Percentiles rank a stretch among this genome's conserved stretches.
Conservation (phyloP, 1,140 invertebrate species). For the Zophobas morio region DNA sequence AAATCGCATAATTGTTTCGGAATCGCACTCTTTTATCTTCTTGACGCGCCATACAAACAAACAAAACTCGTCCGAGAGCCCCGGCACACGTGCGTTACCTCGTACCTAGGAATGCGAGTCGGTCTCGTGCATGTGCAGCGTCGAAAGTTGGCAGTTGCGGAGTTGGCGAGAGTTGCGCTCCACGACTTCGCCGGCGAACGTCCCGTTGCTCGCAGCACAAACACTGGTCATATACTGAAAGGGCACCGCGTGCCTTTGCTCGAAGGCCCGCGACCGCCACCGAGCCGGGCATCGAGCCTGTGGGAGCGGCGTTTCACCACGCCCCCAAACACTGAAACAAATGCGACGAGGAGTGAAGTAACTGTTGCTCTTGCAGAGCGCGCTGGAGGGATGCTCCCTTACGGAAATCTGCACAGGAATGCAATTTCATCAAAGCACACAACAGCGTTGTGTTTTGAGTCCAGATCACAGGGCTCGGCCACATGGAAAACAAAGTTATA, state of each 20-base stretch:
- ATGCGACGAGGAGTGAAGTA: slow-evolving; percentile 64
- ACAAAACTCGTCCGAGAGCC: slow-evolving; percentile 15
- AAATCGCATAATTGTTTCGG: slow-evolving; percentile 46
- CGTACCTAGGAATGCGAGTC: slow-evolving; percentile 41
- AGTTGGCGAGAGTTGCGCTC: slow-evolving; percentile 21
- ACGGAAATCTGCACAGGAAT: slow-evolving; percentile 68
- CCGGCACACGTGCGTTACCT: slow-evolving; percentile 4
- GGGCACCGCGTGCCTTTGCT: slow-evolving; percentile 45
- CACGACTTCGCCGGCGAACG: slow-evolving; percentile 11
- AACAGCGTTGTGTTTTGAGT: slow-evolving; percentile 63
- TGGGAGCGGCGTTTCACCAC: slow-evolving; percentile 64
- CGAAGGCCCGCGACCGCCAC: slow-evolving; percentile 56
- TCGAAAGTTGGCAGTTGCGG: slow-evolving; percentile 4
- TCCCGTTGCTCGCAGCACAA: slow-evolving; percentile 42
- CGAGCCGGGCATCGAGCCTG: slow-evolving; percentile 57
- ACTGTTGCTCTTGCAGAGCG: slow-evolving; percentile 66
- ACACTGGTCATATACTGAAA: slow-evolving; percentile 48
- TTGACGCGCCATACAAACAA: slow-evolving; percentile 36
- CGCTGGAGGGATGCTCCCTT: slow-evolving; percentile 59
- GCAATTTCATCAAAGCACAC: slow-evolving; percentile 67
- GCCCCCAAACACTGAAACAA: slow-evolving; percentile 64
- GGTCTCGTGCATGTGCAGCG: slow-evolving; percentile 4
- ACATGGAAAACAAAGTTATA: slow-evolving; percentile 68
- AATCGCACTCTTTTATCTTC: slow-evolving; percentile 36
- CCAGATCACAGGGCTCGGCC: slow-evolving; percentile 66